Evolutionary conservation across 2,113 vertebrate genomes (phyloP), one percentile per base, ranked within the genome.

Genomic region (Sardina pilchardus): DNA sequence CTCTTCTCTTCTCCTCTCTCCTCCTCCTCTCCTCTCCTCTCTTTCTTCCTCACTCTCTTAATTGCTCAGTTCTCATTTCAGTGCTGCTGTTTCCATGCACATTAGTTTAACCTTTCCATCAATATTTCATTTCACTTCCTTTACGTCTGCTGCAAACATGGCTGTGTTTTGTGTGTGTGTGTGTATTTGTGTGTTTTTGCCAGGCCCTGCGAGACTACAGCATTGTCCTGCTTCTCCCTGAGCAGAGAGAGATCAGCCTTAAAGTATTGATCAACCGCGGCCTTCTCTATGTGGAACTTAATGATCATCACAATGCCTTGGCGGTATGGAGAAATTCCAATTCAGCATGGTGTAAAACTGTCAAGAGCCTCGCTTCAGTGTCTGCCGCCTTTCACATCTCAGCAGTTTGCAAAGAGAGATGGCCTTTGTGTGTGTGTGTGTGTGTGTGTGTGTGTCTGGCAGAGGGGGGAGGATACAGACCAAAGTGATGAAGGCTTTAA

Each of bases 171-270:
- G n/a, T 14, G 7, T 34, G 67, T 75, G 30, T 75, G 67, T 30
- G 30, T 75, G 8, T 71, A 6, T 34, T 26, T 84, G 26, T 82
- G 87, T 36, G 82, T 89, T 93, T 90, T 85, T 87, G 30, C 88
- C 89, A 96, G 96, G 95, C 95, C 84, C 91, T 97, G 86, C 93
- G 82, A 91, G 95, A 96, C 89, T 96, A 96, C 86, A 90, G 94
- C 84, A 92, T 94, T 81, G 90, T 95, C 83, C 93, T 96, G 19
- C 93, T 95, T 56, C 92, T 96, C 86, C 88, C 94, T 3, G n/a
- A 89, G 53, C 90, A 83, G 88, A 89, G 92, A 85, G 93, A 91
- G 48, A 87, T 95, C 84, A 78, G 84, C 19, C 88, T 95, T 30
- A 95, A 94, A 85, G 93, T 94, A 48, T 90, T 95, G 84, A 90